Conservation (phyloP, 2,797 vertebrate species). For the Anomalospiza imberbis region DNA sequence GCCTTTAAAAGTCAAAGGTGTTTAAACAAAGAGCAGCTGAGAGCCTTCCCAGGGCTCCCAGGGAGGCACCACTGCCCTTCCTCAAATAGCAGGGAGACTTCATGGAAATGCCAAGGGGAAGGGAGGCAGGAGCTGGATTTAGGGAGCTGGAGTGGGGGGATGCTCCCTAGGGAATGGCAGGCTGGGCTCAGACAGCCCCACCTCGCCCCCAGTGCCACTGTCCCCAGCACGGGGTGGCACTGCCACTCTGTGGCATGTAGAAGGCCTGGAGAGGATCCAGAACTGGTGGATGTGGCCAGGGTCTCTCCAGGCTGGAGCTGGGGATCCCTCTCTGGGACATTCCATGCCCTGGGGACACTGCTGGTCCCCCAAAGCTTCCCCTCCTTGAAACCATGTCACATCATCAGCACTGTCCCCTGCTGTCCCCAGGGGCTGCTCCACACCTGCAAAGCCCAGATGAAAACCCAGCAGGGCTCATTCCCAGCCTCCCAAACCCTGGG, state of each 20-base stretch:
- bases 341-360: accelerated
- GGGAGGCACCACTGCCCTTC: neutral
- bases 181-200: neutral
- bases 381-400: accelerated
- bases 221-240: neutral
- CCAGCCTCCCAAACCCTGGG: neutral
- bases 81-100: neutral
- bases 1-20: slow-evolving; percentile 10
- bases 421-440: neutral
- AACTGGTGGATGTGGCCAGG: accelerated
- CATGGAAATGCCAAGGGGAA: neutral
- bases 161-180: neutral
- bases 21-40: neutral
- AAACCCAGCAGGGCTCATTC: neutral
- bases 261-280: neutral
- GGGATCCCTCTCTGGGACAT: neutral
- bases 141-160: neutral
- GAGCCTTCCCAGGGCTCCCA: neutral
- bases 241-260: accelerated
- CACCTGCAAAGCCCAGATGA: neutral
- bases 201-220: neutral
- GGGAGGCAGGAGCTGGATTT: neutral
- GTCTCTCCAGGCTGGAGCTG: neutral
- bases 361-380: neutral
- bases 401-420: neutral